Evolutionary conservation across 2,113 vertebrate genomes (phyloP), one percentile per base, ranked within the genome.

Genomic region (Cariama cristata): DNA sequence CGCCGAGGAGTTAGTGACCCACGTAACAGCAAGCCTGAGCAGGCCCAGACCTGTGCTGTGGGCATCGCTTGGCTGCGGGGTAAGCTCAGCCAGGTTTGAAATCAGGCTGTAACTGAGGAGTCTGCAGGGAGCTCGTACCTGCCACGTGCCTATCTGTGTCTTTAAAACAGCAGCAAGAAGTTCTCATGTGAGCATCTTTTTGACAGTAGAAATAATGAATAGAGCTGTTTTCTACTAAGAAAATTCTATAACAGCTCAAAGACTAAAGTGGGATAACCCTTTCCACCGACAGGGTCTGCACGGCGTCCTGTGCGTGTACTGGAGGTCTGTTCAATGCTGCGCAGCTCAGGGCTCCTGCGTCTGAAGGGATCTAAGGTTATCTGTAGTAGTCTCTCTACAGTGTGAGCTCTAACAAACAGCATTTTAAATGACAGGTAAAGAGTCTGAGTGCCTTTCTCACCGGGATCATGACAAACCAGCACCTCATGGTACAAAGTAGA

Each of bases 131-230:
- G 22, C n/a, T 71, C 9, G 30, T 60, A 69, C 23, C 73, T 66
- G 59, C 38, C 50, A n/a, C 0, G 0, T 35, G 15, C 1, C 0
- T n/a, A 30, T 64, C 53, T 47, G 21, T 71, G 63, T 44, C 72
- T 58, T 84, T 18, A 27, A 90, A 75, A 79, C 22, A 72, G 28
- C 26, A 87, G 55, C 50, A 85, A 79, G 67, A 72, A 45, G n/a
- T n/a, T 85, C 26, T 81, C 23, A 8, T 6, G 33, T 12, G 6
- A 74, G 10, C 11, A 14, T 38, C 22, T 68, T 83, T 88, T 69
- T 33, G 38, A 28, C 16, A 53, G 45, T 33, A 58, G 59, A 87
- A 83, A 66, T 69, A 44, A 67, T 3, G 6, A 76, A 44, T 33
- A 56, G 23, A 76, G 23, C 3, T 69, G 30, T 35, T 80, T 84